Evolutionary conservation across 1,140 invertebrate genomes (phyloP).

Genomic region (Euura lappo): DNA sequence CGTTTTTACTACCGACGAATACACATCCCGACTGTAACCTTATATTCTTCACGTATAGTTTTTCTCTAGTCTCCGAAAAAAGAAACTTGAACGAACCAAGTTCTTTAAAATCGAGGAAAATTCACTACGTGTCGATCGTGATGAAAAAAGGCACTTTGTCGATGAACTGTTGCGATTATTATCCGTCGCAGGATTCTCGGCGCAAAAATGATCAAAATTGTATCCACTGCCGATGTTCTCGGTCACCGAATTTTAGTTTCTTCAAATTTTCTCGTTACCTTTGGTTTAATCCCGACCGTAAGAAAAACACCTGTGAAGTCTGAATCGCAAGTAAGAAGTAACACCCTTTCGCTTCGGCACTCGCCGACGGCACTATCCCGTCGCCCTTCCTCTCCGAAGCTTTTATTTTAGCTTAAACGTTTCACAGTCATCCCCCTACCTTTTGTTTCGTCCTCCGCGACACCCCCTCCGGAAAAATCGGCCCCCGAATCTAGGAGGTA

Average conservation of each 20-base stretch:
- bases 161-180: too few species aligned
- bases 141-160: too few species aligned
- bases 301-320: slow-evolving; percentile 37
- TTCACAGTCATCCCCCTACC: slow-evolving; percentile 33
- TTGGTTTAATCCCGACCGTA: slow-evolving; percentile 28
- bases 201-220: background rate
- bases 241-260: background rate
- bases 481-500: slow-evolving; percentile 12
- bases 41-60: too few species aligned
- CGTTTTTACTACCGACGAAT: too few species aligned
- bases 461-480: slow-evolving; percentile 19
- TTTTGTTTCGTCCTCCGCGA: slow-evolving; percentile 22
- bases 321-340: slow-evolving; percentile 30
- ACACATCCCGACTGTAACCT: too few species aligned
- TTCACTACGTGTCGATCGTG: too few species aligned
- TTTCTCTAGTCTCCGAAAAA: too few species aligned
- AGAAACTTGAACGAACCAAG: too few species aligned
- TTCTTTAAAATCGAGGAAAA: too few species aligned
- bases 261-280: slow-evolving; percentile 35
- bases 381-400: slow-evolving; percentile 45
- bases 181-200: too few species aligned
- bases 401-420: slow-evolving; percentile 56
- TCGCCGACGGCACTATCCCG: slow-evolving; percentile 25
- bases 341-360: slow-evolving; percentile 33
- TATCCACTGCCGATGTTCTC: background rate